These are phyloP conservation scores for Dryomyza anilis DNA, from an alignment of 2,888 invertebrate genomes.

Conservation along the genomic window DNA sequence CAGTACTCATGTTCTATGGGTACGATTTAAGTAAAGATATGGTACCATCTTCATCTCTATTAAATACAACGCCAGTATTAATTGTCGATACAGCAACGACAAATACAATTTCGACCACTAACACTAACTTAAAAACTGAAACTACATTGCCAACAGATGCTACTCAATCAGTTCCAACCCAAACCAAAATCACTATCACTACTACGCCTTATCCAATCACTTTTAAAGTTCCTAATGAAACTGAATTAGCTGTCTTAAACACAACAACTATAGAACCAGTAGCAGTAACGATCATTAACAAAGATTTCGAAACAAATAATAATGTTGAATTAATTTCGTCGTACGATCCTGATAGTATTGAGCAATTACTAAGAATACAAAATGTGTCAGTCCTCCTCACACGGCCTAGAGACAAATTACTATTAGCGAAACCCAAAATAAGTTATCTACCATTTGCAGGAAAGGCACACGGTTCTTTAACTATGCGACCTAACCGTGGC, in stretches of 20 bases:
- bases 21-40: slow-evolving; percentile 70
- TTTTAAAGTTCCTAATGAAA: no score
- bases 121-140: slow-evolving; percentile 24
- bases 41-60: slow-evolving; percentile 44
- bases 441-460: slow-evolving; percentile 36
- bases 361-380: slow-evolving; percentile 50
- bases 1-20: slow-evolving; percentile 77
- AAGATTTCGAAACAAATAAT: no score
- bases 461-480: neutral
- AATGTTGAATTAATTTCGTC: slow-evolving; percentile 51
- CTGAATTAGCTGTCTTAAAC: no score
- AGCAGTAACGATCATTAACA: no score
- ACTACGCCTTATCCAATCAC: no score
- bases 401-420: slow-evolving; percentile 47
- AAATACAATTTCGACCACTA: slow-evolving; percentile 25
- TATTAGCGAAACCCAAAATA: slow-evolving; percentile 27
- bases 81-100: neutral
- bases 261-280: no score
- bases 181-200: no score
- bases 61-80: slow-evolving; percentile 20
- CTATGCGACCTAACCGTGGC: slow-evolving; percentile 30
- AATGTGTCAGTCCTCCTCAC: slow-evolving; percentile 48
- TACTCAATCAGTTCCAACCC: no score
- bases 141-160: neutral
- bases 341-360: slow-evolving; percentile 45